Evolutionary conservation across 1,140 invertebrate genomes (phyloP).

Genomic region (Pseudomyrmex cubaensis): DNA sequence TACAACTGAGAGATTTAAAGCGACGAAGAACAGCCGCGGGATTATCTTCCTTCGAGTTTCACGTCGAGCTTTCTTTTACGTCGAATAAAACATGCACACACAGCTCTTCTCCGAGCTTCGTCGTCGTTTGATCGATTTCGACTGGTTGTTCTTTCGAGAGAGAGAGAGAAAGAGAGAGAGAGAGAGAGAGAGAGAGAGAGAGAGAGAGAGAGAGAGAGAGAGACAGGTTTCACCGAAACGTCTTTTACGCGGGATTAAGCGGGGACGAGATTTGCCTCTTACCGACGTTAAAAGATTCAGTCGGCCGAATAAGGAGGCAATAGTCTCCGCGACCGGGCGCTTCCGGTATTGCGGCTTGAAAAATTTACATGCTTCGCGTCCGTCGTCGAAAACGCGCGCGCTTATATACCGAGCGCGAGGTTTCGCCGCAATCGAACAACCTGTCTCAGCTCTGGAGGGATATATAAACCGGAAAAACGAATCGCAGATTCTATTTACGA

Average conservation of each 20-base stretch:
- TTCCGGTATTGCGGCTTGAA: slow-evolving; percentile 38
- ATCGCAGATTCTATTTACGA: too few relatives aligned
- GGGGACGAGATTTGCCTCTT: slow-evolving; percentile 54
- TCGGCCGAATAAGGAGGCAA: slow-evolving; percentile 46
- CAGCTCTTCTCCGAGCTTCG: slow-evolving; percentile 16
- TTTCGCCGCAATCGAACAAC: neutral
- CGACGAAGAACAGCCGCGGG: slow-evolving; percentile 9
- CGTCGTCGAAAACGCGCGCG: neutral
- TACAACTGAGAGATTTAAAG: neutral
- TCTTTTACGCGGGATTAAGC: slow-evolving; percentile 47
- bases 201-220: neutral
- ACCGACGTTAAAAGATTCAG: slow-evolving; percentile 58
- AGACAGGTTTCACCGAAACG: slow-evolving; percentile 29
- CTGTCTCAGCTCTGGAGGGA: neutral
- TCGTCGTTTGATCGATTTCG: slow-evolving; percentile 50
- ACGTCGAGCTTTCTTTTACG: slow-evolving; percentile 51
- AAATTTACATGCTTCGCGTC: slow-evolving; percentile 36
- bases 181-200: neutral
- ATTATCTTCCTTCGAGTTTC: slow-evolving; percentile 26
- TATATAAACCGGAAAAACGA: too few relatives aligned
- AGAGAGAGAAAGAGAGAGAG: neutral
- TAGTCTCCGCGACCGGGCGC: slow-evolving; percentile 34
- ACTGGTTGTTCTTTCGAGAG: neutral
- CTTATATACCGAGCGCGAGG: neutral
- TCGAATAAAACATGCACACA: slow-evolving; percentile 40